These are phyloP conservation scores for Microplitis demolitor DNA, from an alignment of 1,140 invertebrate genomes.

Conservation along the genomic window DNA sequence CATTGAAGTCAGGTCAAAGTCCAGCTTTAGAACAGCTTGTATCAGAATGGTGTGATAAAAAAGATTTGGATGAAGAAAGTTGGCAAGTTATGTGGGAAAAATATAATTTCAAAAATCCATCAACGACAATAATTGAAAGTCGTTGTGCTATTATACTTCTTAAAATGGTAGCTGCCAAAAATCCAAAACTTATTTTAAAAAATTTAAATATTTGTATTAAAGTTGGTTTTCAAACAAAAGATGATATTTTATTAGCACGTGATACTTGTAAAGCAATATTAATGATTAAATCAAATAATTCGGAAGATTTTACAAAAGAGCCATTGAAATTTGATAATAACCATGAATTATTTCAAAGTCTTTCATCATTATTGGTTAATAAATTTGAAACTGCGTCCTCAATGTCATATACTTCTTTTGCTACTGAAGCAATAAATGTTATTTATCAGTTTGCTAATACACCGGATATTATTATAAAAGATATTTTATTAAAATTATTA, in stretches of 20 bases:
- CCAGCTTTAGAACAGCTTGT: slow-evolving; percentile 75
- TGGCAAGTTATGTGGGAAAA: slow-evolving; percentile 79
- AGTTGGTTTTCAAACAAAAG: slow-evolving; percentile 63
- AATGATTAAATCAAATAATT: slow-evolving; percentile 54
- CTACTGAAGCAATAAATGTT: slow-evolving; percentile 65
- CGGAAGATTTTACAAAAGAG: slow-evolving; percentile 35
- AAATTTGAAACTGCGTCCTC: slow-evolving; percentile 57
- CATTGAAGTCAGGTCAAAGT: slow-evolving; percentile 63
- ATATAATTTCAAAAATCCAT: slow-evolving; percentile 77
- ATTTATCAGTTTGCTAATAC: slow-evolving; percentile 65
- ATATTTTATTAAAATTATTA: slow-evolving; percentile 40
- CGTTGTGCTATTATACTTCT: slow-evolving; percentile 73
- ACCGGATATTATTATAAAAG: slow-evolving; percentile 47
- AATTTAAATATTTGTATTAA: slow-evolving; percentile 68
- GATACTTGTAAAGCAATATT: slow-evolving; percentile 67
- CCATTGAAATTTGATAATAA: slow-evolving; percentile 59
- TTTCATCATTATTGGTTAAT: slow-evolving; percentile 59
- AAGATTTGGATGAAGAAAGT: slow-evolving; percentile 63
- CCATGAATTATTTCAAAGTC: slow-evolving; percentile 64
- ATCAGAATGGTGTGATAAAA: slow-evolving; percentile 67
- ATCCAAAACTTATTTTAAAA: slow-evolving; percentile 62
- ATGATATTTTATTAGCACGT: slow-evolving; percentile 64
- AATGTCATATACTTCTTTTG: slow-evolving; percentile 65
- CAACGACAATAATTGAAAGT: slow-evolving; percentile 71
- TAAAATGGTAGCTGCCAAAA: slow-evolving; percentile 70